phyloP scores from a whole-genome alignment of 2,113 vertebrate species.

The Brachyistius frenatus region DNA sequence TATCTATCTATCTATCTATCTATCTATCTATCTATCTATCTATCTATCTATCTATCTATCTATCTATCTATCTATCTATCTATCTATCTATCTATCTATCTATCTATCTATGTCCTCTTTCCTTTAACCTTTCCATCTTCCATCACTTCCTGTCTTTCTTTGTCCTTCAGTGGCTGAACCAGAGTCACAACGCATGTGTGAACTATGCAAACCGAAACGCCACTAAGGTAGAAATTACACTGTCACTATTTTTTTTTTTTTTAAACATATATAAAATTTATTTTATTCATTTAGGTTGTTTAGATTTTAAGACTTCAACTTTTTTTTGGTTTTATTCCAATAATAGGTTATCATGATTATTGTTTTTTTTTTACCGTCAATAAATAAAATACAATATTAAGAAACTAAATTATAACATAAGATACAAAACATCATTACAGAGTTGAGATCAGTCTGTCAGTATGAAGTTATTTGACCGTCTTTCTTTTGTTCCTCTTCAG shows the following conservation, averaged over 20 bases:
- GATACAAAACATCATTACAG: background rate
- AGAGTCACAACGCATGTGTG: constrained; percentile 98
- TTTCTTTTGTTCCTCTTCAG: constrained; percentile 74
- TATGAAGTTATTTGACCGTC: background rate
- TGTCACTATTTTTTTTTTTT: background rate
- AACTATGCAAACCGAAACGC: constrained; percentile 99
- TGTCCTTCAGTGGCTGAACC: constrained; percentile 93
- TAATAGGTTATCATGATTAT: background rate
- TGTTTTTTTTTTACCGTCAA: background rate
- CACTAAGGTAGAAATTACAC: constrained; percentile 87
- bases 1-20: background rate
- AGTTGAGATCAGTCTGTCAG: background rate
- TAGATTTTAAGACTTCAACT: no score
- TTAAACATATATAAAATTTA: background rate
- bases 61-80: no score
- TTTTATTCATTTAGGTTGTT: background rate
- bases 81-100: no score
- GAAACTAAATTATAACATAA: background rate
- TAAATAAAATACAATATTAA: no score
- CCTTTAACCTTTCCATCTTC: background rate
- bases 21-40: constrained; percentile 17
- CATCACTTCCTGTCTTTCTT: constrained; percentile 43
- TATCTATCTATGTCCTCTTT: background rate
- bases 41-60: no score
- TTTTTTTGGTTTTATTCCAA: background rate